phyloP scores from a whole-genome alignment of 1,140 invertebrate genomes.

The Pogonomyrmex californicus region DNA sequence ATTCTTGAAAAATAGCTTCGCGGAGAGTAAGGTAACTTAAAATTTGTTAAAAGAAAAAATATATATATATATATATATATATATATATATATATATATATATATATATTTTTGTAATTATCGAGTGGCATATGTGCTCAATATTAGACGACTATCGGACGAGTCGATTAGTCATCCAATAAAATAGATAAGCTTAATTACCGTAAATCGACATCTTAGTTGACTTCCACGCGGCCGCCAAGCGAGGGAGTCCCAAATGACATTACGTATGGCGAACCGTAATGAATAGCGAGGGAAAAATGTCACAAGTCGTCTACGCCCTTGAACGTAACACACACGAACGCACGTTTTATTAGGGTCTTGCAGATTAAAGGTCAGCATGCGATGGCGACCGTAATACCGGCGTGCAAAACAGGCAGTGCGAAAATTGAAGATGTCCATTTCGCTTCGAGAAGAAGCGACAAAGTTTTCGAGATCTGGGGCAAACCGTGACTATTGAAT shows the following conservation, averaged over 20 bases:
- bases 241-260: constrained; percentile 59
- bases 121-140: constrained; percentile 3
- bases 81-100: constrained; percentile 2
- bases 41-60: constrained; percentile 1
- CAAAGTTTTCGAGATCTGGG: background rate
- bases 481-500: background rate
- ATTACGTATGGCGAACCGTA: constrained; percentile 60
- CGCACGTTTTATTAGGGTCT: background rate
- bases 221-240: constrained; percentile 21
- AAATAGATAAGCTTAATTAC: constrained; percentile 75
- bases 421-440: background rate
- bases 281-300: constrained; percentile 49
- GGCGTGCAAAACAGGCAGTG: background rate
- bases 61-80: constrained; percentile 6
- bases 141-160: constrained; percentile 25
- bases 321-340: constrained; percentile 11
- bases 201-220: constrained; percentile 68
- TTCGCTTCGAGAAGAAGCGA: background rate
- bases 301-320: constrained; percentile 56
- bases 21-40: constrained; percentile 47
- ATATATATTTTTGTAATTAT: background rate
- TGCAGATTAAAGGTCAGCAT: constrained; percentile 43
- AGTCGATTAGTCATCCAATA: constrained; percentile 66
- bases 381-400: background rate
- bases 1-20: background rate